Evolutionary conservation across 2,113 vertebrate species (phyloP), one percentile per base, ranked within the genome.

Genomic region (Tragulus kanchil): DNA sequence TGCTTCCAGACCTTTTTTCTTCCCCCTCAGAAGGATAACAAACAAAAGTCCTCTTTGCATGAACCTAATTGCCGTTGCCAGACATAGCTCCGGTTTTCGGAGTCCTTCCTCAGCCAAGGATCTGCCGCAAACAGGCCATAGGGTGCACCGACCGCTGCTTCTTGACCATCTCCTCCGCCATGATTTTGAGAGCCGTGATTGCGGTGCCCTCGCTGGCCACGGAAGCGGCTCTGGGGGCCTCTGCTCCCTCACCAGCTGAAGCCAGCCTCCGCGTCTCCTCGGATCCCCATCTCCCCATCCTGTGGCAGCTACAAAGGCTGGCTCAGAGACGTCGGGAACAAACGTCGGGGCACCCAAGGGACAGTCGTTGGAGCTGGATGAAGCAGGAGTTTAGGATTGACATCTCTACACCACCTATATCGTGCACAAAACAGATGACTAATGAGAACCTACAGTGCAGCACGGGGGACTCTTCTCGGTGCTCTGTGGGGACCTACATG

Each of bases 81-180:
- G 10, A 19, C 75, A 54, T 42, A 45, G 15, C 64, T 67, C 42
- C 3, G 12, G 65, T 45, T 56, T 52, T 50, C 78, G 65, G 28
- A 42, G 21, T 91, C 31, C 3, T 45, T 59, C 67, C 10, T 0
- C 12, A 64, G 77, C 28, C 8, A 0, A 1, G 0, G 8, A 13
- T 73, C 75, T 61, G 21, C n/a, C 45, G 17, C 13, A 26, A 65
- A 28, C 16, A 85, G n/a, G 6, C 10, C 48, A 25, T 2, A 19
- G 36, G 36, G 36, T 3, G 11, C 13, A 3, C 36, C 11, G 0
- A 21, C 16, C 28, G 3, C 50, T 36, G 36, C 36, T 50, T 77
- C 58, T 28, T 14, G 36, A n/a, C 48, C 36, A 3, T 36, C 36
- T 85, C 48, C 56, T 26, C 31, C 8, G 58, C 58, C 31, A 85